Percentiles rank a stretch among this genome's conserved stretches.
phyloP scores from a whole-genome alignment of 2,797 vertebrate genomes.

The Cheirogaleus major region DNA sequence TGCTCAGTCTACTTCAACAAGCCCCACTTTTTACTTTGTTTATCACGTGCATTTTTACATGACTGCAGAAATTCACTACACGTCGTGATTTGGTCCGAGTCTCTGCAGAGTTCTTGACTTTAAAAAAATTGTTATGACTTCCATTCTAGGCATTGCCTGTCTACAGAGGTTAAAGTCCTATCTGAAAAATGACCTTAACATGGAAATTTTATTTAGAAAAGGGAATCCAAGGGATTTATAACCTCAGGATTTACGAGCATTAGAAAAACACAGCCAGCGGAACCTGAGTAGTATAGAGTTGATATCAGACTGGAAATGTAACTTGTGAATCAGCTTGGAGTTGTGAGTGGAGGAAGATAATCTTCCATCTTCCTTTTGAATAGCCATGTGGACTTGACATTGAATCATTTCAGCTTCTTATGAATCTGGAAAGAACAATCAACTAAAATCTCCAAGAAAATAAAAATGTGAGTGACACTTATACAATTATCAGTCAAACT shows the following conservation, averaged over 20 bases:
- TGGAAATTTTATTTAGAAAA: conserved; percentile 60
- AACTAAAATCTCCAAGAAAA: conserved; percentile 62
- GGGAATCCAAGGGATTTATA: neutral
- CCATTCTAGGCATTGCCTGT: neutral
- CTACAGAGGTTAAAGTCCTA: neutral
- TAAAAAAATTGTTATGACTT: neutral
- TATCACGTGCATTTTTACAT: neutral
- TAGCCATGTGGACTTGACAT: conserved; percentile 5
- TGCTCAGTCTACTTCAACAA: accelerated
- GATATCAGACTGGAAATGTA: neutral
- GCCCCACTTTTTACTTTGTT: neutral
- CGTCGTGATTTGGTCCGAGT: neutral
- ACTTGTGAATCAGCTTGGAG: neutral
- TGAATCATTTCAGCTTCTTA: conserved; percentile 36
- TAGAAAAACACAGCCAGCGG: neutral
- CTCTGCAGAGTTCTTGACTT: conserved; percentile 1
- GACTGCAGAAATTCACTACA: neutral
- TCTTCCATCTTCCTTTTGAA: conserved; percentile 34
- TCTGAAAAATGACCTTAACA: conserved; percentile 24
- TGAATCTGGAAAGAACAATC: conserved; percentile 57
- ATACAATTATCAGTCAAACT: conserved; percentile 44
- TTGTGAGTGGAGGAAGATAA: neutral
- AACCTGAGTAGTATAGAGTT: neutral
- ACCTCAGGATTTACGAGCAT: conserved; percentile 9
- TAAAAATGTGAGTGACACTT: conserved; percentile 58